Percentiles rank a stretch among this genome's conserved stretches.
These are phyloP conservation scores for Himalopsyche anomala DNA, from an alignment of 2,888 invertebrate genomes.

Conservation along the genomic window DNA sequence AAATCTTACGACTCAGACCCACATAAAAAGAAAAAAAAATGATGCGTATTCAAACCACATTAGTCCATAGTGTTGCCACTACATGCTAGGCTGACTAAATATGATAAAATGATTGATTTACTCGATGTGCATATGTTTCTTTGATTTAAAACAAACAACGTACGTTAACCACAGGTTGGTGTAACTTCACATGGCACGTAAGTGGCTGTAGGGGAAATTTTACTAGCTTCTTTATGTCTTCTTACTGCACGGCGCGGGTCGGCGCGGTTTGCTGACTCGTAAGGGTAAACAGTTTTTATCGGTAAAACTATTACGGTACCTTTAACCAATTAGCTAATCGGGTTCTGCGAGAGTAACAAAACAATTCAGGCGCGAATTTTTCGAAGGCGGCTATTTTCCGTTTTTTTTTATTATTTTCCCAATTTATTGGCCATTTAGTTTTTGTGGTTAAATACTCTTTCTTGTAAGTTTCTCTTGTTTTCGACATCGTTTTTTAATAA, in stretches of 20 bases:
- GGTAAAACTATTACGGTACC: conserved; percentile 16
- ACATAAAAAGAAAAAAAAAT: no score
- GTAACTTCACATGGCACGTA: conserved; percentile 6
- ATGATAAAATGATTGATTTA: no score
- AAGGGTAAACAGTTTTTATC: conserved; percentile 26
- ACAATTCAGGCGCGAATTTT: conserved; percentile 15
- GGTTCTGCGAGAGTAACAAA: conserved; percentile 21
- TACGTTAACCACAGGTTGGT: not conserved
- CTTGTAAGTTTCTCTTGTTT: not conserved
- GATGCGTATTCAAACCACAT: no score
- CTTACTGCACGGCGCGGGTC: conserved; percentile 6
- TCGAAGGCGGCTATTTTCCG: not conserved
- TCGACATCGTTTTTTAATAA: not conserved
- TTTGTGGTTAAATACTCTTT: not conserved
- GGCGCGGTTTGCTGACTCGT: conserved; percentile 5
- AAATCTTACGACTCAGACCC: no score
- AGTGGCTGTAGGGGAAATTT: conserved; percentile 7
- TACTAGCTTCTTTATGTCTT: conserved; percentile 13
- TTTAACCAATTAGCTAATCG: conserved; percentile 34
- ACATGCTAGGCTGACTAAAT: no score
- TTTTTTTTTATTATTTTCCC: conserved; percentile 9
- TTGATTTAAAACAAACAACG: not conserved
- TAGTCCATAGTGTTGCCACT: no score
- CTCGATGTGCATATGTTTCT: not conserved
- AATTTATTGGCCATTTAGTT: conserved; percentile 1